Evolutionary conservation across 2,888 invertebrate genomes (phyloP), one percentile per base, ranked within the genome.

Genomic region (Quadriops clusia): DNA sequence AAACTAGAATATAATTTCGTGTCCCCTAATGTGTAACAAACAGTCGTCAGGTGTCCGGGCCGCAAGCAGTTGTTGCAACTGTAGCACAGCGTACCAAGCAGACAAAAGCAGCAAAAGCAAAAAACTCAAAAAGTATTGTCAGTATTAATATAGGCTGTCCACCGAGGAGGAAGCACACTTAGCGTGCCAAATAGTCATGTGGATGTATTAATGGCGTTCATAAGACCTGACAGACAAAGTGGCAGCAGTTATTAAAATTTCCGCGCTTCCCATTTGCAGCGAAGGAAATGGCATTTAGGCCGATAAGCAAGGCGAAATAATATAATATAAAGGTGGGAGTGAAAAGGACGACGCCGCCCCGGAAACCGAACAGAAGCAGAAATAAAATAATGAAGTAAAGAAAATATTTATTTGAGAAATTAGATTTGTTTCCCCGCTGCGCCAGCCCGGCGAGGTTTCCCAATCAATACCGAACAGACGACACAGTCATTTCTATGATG

Each of bases 391-490:
- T 60, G 58, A 60, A 58, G 57, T 53, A 57, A 55, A 36, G 55
- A 44, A 60, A 59, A 59, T 60, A 60, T 61, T 60, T 60, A 60
- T 59, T 60, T 57, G 57, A 53, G 54, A 60, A 61, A 61, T 60
- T 61, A 60, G 60, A 60, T 61, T 61, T 60, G 58, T 60, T 58
- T 51, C 50, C 54, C 50, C 45, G 51, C 53, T 52, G 51, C 50
- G 39, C 28, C 22, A 15, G 23, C 27, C 17, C 27, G 29, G 29
- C 34, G 44, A 45, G 41, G 48, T 42, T 41, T 43, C 43, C 49
- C 52, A 53, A 55, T 56, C 54, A 53, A 55, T 55, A 54, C 45
- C 39, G 39, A 45, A 47, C 45, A 44, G 50, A 46, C 50, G 51
- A 46, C 48, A n/a, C n/a, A 47, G 48, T 50, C 49, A 49, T 52